Evolutionary conservation across 2,888 invertebrate genomes (phyloP), one percentile per base, ranked within the genome.

Genomic region (Willowsia nigromaculata): DNA sequence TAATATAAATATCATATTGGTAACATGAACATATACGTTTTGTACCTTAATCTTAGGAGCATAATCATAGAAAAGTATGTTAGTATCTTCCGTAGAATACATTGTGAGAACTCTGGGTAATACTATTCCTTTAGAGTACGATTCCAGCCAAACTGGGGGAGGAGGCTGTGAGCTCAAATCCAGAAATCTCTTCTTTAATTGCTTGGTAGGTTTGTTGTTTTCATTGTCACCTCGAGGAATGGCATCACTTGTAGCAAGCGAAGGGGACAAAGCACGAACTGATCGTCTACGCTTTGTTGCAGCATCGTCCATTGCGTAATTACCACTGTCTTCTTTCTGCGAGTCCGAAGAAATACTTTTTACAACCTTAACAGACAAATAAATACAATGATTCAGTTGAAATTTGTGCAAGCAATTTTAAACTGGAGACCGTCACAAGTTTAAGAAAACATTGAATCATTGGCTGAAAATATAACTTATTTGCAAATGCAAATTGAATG

Each of bases 21-120:
- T 9, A 50, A 50, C 15, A 50, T 50, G n/a, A 50, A 37, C 37
- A 9, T 50, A 50, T 50, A 3, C 9, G 50, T 15, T 3, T 3
- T 18, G 13, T 62, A 86, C 86, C 82, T 76, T 78, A 3, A 86
- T 43, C 43, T 68, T 68, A 11, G 90, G 90, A 11, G 40, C 43
- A 27, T 90, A 90, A 40, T 90, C 90, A 74, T 89, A 90, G 53
- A 68, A 89, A 0, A 90, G 22, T 27, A 87, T 65, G n/a, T 84
- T 89, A 1, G 68, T 15, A 33, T 89, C 87, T n/a, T 84, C 62
- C 13, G 87, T 71, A 0, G 80, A 74, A 22, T 62, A 59, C 3
- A 76, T 0, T 1, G 62, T 53, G 1, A 89, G 50, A 13, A 78
- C 33, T 18, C 90, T 47, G 18, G 86, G 89, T 0, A 84, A 59